Evolutionary conservation across 1,140 invertebrate genomes (phyloP), one percentile per base, ranked within the genome.

Genomic region (Calycopis cecrops): DNA sequence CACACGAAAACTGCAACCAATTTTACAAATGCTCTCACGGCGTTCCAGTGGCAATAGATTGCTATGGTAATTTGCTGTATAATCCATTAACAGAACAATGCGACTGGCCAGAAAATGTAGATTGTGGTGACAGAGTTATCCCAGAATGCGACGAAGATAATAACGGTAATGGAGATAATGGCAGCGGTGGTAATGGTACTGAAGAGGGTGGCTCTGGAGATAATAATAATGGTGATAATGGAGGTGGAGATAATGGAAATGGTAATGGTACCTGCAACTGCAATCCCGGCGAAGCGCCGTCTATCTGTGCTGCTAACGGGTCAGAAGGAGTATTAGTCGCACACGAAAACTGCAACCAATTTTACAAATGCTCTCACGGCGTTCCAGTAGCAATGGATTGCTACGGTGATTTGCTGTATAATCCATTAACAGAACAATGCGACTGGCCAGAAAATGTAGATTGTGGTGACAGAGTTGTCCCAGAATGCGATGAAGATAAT

Each of bases 361-460:
- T 68, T 34, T 75, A 76, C 52, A 60, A 52, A 18, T 76, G 73
- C 34, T 35, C 40, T 11, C 0, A 63, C 7, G 63, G 64, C 9
- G 4, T 53, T 10, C 65, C 63, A 3, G 38, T 68, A 2, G n/a
- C 55, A 3, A 2, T 56, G 4, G 12, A 7, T 11, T 74, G 71
- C 17, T 21, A 44, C 0, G 56, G 65, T 0, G 65, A 77, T 14
- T 88, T 88, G 57, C 67, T 90, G 55, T 92, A 89, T 63, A 91
- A 92, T 73, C 85, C 91, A 52, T 49, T 75, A 34, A 66, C 66
- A n/a, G 76, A 90, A 78, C 70, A 89, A 54, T 89, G 93, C 71
- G 88, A 93, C 62, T 87, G 59, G 61, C 61, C 67, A n/a, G 53
- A 66, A 35, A 67, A 66, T 33, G 67, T 73, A 4, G 50, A 63